Evolutionary conservation across 2,888 invertebrate species (phyloP).

Genomic region (Toxonevra muliebris): DNA sequence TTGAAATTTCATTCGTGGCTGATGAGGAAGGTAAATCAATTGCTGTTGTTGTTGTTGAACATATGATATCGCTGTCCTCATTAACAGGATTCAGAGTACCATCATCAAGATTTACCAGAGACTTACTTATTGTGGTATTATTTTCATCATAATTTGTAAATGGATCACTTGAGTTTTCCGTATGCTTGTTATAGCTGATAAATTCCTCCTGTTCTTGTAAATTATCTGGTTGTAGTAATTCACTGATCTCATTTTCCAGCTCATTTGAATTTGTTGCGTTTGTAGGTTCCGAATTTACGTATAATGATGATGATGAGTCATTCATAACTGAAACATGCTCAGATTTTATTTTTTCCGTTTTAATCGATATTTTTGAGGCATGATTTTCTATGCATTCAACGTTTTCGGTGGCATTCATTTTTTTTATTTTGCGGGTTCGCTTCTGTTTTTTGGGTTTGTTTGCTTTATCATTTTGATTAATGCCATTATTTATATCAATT

Average conservation of each 20-base stretch:
- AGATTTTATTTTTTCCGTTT: conserved; percentile 9
- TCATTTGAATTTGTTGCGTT: background rate
- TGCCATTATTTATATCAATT: background rate
- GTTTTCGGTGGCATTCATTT: background rate
- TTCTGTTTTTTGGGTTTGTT: background rate
- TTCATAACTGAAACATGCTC: background rate
- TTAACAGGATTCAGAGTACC: conserved; percentile 39
- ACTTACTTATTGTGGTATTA: conserved; percentile 29
- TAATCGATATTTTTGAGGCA: background rate
- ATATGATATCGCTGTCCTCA: conserved; percentile 24
- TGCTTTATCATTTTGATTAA: background rate
- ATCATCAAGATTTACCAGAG: conserved; percentile 44
- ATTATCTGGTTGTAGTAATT: conserved; percentile 27
- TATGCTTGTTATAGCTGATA: conserved; percentile 4
- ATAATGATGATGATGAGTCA: background rate
- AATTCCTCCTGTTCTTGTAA: background rate
- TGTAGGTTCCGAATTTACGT: too few species aligned
- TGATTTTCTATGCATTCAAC: conserved; percentile 8
- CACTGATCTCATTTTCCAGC: conserved; percentile 31
- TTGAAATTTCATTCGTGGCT: background rate
- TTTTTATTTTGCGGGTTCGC: background rate
- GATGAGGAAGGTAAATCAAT: conserved; percentile 12
- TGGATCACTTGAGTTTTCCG: conserved; percentile 9
- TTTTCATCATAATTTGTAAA: conserved; percentile 13
- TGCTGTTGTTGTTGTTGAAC: background rate